A percentile compares a stretch with the other conserved stretches of the same genome.
Conservation (phyloP, 2,797 vertebrate genomes). For the Yasuhikotakia modesta region DNA sequence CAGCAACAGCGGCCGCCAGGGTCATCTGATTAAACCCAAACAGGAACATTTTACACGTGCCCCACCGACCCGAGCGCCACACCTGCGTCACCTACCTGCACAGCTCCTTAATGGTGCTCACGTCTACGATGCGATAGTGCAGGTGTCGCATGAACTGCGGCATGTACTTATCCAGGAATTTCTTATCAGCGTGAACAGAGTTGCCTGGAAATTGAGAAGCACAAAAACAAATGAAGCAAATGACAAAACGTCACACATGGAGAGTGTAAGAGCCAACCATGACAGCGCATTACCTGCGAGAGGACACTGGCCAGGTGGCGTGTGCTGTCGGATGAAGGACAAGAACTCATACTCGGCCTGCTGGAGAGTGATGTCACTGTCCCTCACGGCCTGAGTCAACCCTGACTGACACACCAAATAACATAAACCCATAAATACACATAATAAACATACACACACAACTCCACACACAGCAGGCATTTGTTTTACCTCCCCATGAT, state of each 20-base stretch:
- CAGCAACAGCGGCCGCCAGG: neutral
- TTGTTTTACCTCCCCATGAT: slow-evolving; percentile 90
- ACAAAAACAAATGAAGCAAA: neutral
- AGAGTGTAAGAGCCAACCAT: too few species aligned
- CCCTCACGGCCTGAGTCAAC: slow-evolving; percentile 89
- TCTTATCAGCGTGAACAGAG: slow-evolving; percentile 97
- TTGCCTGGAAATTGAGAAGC: slow-evolving; percentile 79
- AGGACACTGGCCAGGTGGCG: slow-evolving; percentile 90
- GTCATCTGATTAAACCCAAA: neutral
- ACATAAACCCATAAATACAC: neutral
- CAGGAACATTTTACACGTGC: neutral
- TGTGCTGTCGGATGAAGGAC: slow-evolving; percentile 92
- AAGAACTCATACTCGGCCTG: slow-evolving; percentile 95
- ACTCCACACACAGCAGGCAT: too few species aligned
- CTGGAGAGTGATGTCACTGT: slow-evolving; percentile 87
- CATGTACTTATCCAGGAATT: slow-evolving; percentile 96
- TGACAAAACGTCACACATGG: too few species aligned
- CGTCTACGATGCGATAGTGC: slow-evolving; percentile 96
- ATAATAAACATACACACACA: too few species aligned
- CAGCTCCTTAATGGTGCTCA: slow-evolving; percentile 97
- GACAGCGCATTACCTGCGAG: slow-evolving; percentile 82
- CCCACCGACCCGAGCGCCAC: too few species aligned
- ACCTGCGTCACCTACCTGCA: slow-evolving; percentile 78
- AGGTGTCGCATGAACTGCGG: slow-evolving; percentile 96
- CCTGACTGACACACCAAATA: slow-evolving; percentile 87